These are phyloP conservation scores for Stegana nigrithorax DNA, from an alignment of 2,888 invertebrate species.

Conservation along the genomic window DNA sequence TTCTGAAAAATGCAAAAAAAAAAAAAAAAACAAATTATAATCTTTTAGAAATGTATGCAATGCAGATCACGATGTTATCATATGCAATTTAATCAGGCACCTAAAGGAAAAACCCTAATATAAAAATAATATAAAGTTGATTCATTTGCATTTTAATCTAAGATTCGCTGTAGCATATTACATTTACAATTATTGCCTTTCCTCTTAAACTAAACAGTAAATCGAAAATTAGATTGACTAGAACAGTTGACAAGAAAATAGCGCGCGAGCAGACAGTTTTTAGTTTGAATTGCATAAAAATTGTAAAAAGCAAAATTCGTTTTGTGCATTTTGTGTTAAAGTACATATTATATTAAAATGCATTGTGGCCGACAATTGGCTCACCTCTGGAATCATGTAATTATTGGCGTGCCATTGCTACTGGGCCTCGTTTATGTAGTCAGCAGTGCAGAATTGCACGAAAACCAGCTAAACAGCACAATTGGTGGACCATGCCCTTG, in stretches of 20 bases:
- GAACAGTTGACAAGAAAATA: no score
- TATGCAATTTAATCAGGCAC: background rate
- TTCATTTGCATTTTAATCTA: background rate
- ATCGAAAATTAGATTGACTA: no score
- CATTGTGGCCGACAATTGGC: background rate
- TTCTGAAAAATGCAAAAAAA: conserved; percentile 61
- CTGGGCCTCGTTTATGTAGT: conserved; percentile 12
- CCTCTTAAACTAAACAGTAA: no score
- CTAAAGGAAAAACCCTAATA: conserved; percentile 26
- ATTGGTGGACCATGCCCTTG: conserved; percentile 64
- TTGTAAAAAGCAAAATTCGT: no score
- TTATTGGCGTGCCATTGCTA: no score
- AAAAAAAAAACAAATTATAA: no score
- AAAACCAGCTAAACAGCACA: conserved; percentile 53
- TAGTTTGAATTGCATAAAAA: no score
- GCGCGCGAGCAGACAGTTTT: no score
- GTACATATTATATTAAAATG: no score
- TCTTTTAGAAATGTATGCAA: conserved; percentile 12
- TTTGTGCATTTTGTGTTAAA: no score
- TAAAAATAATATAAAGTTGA: conserved; percentile 14
- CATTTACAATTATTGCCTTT: no score
- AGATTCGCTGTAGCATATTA: background rate
- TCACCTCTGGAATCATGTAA: background rate
- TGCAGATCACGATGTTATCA: background rate
- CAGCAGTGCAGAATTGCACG: conserved; percentile 28